These are phyloP conservation scores for Megatriorchis doriae DNA, from an alignment of 2,113 vertebrate species.

Conservation along the genomic window DNA sequence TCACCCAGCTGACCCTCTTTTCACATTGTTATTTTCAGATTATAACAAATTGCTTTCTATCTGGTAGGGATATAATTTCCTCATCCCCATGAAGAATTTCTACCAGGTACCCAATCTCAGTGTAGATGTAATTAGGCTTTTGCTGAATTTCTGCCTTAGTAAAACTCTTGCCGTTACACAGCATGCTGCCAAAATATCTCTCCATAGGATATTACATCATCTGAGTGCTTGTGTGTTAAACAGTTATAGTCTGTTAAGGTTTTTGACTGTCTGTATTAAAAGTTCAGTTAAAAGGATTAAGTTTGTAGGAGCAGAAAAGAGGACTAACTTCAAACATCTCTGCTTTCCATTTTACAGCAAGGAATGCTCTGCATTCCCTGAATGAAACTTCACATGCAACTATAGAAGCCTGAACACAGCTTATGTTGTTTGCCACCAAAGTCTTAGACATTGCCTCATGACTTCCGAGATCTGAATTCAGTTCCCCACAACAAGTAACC, in stretches of 20 bases:
- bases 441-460: neutral
- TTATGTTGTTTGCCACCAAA: neutral
- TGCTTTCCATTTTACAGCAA: neutral
- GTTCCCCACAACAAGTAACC: neutral
- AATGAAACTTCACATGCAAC: neutral
- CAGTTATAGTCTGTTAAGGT: neutral
- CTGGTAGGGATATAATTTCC: neutral
- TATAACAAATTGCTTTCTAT: neutral
- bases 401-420: neutral
- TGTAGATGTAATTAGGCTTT: neutral
- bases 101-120: neutral
- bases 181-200: neutral
- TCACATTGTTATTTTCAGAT: conserved; percentile 30
- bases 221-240: neutral
- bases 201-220: neutral
- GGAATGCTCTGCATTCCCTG: neutral
- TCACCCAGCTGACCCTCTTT: neutral
- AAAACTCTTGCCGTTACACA: neutral
- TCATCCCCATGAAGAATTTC: neutral
- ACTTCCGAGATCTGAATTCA: neutral
- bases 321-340: neutral
- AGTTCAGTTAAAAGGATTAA: neutral
- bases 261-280: neutral
- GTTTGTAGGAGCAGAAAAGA: neutral
- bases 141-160: neutral